Evolutionary conservation across 2,797 vertebrate genomes (phyloP), one percentile per base, ranked within the genome.

Genomic region (Lophotriccus pileatus): DNA sequence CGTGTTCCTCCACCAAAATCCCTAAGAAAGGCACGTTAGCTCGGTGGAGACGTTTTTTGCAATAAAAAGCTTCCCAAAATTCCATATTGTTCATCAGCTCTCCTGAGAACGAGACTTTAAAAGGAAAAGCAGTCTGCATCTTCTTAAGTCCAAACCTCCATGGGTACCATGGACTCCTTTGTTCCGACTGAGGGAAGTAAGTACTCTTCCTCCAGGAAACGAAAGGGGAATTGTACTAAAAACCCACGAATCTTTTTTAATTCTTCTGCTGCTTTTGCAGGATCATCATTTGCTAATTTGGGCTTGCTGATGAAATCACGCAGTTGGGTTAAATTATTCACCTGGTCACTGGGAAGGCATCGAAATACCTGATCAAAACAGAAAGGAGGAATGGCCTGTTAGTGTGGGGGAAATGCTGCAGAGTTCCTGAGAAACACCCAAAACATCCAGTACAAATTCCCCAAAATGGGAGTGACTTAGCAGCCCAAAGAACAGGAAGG

Each of bases 141-240:
- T 56, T 66, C 66, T 96, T 98, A 99, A 92, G 99, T 99, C 99
- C 99, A 99, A 74, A 99, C 98, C 94, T 99, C 99, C 98, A 98
- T 99, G 93, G 99, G 99, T 70, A 99, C 98, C 94, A 99, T 99
- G 94, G 98, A 98, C 97, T 99, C 99, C 96, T 99, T 99, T 80
- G 99, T 99, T 92, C 99, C 99, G 0, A 99, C 98, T 0, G 99
- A 98, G 24, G 99, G 99, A 27, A 99, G 98, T 24, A 99, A 98
- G 97, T 98, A 98, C 95, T 99, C 98, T 80, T 99, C 98, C 60
- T 97, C 95, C 85, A 99, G 97, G 97, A 99, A 99, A 93, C 98
- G 98, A 24, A 99, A 98, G 14, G 99, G 99, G 64, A 99, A 99
- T 87, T 99, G 99, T 37, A 99, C 99, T 90, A 99, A 97, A 97